These are phyloP conservation scores for Parazoanthus darwini DNA, from an alignment of 92 coral and sea anemone species.

Conservation along the genomic window DNA sequence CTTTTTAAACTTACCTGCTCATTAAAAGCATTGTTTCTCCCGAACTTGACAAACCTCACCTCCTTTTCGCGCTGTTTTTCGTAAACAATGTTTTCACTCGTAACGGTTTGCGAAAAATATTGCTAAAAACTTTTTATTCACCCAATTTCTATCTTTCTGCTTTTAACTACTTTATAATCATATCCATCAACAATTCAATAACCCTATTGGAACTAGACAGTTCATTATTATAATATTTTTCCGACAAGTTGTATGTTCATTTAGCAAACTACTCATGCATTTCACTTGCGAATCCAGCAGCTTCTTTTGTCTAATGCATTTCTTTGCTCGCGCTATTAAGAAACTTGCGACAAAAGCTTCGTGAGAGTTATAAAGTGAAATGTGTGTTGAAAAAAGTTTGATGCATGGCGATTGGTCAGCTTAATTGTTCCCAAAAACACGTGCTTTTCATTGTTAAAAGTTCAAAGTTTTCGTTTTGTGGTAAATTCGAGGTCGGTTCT, in stretches of 20 bases:
- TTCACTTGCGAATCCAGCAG: neutral
- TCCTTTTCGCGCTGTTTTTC: neutral
- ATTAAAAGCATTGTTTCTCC: neutral
- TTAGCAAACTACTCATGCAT: neutral
- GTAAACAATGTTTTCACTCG: neutral
- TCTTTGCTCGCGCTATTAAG: neutral
- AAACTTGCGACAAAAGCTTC: neutral
- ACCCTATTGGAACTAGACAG: neutral
- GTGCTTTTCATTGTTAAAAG: too few relatives aligned
- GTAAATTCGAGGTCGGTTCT: too few relatives aligned
- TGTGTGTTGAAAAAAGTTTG: too few relatives aligned
- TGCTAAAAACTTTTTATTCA: neutral
- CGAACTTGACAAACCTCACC: neutral
- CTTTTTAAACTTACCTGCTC: neutral
- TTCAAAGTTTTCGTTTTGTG: too few relatives aligned
- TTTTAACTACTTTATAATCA: neutral
- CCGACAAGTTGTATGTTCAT: neutral
- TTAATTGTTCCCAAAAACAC: too few relatives aligned
- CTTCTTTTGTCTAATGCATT: neutral
- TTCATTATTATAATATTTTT: too few relatives aligned
- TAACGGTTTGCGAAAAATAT: neutral
- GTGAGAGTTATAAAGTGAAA: neutral
- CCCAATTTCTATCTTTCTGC: neutral
- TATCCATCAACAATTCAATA: neutral
- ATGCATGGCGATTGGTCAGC: neutral